These are phyloP conservation scores for Dolichoris vasculosae DNA, from an alignment of 1,140 invertebrate species.

Conservation along the genomic window DNA sequence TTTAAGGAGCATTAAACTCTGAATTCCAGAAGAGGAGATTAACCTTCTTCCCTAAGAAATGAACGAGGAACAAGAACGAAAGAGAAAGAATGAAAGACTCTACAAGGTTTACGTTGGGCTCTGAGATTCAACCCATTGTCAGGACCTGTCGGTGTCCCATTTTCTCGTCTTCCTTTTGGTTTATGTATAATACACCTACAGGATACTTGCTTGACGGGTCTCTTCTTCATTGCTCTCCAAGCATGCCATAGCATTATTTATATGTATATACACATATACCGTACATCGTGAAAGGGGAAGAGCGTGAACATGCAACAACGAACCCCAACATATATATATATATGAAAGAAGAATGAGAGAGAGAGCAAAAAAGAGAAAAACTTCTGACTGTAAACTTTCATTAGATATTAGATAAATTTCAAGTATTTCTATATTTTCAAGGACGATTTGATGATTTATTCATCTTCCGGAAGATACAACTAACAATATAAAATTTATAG, in stretches of 20 bases:
- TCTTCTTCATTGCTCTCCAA: neutral
- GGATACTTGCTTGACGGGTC: slow-evolving; percentile 39
- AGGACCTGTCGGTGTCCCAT: slow-evolving; percentile 41
- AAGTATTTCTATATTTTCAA: neutral
- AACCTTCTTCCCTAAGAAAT: slow-evolving; percentile 8
- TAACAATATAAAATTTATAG: neutral
- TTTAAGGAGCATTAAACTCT: slow-evolving; percentile 47
- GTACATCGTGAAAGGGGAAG: neutral
- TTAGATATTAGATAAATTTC: neutral
- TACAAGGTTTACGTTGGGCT: slow-evolving; percentile 27
- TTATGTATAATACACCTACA: slow-evolving; percentile 22
- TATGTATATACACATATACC: neutral
- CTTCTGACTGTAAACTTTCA: neutral
- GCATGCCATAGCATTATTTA: neutral
- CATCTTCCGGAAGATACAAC: neutral
- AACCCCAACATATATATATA: too few species aligned
- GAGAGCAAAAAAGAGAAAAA: neutral
- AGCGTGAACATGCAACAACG: slow-evolving; percentile 24
- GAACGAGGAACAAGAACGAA: slow-evolving; percentile 11
- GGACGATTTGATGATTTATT: neutral
- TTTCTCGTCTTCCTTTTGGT: slow-evolving; percentile 46
- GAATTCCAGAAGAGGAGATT: slow-evolving; percentile 51
- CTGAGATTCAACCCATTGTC: slow-evolving; percentile 44
- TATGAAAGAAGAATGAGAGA: neutral
- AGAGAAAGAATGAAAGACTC: slow-evolving; percentile 38